These are phyloP conservation scores for Platyrinchus mystaceus DNA, from an alignment of 2,797 vertebrate species.

Conservation along the genomic window DNA sequence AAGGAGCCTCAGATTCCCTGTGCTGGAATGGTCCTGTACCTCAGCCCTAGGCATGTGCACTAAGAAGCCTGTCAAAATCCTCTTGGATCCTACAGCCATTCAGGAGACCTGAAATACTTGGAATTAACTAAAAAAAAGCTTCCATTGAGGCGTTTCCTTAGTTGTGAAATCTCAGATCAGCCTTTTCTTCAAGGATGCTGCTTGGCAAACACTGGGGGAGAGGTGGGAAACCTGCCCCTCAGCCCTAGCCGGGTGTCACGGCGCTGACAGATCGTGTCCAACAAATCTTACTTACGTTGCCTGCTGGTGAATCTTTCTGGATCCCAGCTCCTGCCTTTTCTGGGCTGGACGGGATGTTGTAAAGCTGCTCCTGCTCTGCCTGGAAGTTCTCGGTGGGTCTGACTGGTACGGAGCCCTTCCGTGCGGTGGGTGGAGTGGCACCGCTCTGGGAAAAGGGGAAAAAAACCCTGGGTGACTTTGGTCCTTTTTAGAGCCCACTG, in stretches of 20 bases:
- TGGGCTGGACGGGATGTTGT: slow-evolving; percentile 54
- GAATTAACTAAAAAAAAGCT: background rate
- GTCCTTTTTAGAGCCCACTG: background rate
- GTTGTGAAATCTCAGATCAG: background rate
- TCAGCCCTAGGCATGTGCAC: too few species aligned
- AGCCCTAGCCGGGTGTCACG: background rate
- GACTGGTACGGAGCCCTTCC: background rate
- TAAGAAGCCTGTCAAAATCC: background rate
- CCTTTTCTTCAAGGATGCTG: background rate
- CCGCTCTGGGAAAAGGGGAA: background rate
- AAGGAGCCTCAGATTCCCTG: background rate
- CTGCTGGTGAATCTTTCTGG: background rate
- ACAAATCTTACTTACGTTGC: slow-evolving; percentile 11
- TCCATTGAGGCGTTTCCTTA: background rate
- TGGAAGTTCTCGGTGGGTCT: slow-evolving; percentile 16
- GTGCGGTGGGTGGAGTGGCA: background rate
- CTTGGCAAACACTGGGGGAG: background rate
- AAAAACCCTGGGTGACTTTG: background rate
- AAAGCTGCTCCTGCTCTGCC: slow-evolving; percentile 59
- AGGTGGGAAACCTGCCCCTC: background rate
- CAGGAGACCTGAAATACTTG: background rate
- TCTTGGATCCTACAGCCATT: background rate
- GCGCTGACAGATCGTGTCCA: background rate
- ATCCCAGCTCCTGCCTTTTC: background rate
- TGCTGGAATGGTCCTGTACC: background rate